phyloP scores from a whole-genome alignment of 2,888 invertebrate species.

The Pachliopta kotzebuea region DNA sequence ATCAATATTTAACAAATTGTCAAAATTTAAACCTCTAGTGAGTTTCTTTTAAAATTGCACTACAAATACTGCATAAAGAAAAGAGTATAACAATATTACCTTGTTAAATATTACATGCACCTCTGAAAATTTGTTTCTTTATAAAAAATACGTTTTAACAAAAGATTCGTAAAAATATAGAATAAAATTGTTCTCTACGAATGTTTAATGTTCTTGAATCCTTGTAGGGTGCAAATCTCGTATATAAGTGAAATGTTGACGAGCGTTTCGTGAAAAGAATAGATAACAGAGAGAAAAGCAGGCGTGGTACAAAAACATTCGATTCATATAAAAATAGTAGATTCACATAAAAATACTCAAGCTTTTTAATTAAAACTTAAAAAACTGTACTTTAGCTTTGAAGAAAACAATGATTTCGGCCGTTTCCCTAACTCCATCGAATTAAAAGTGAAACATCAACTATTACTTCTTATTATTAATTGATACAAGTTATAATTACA shows the following conservation, averaged over 20 bases:
- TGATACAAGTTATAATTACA: too few species aligned
- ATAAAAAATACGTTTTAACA: background rate
- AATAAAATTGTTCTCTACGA: background rate
- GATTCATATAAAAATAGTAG: background rate
- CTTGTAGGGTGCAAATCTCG: slow-evolving; percentile 57
- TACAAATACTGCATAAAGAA: background rate
- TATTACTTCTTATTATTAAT: too few species aligned
- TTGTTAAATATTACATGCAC: background rate
- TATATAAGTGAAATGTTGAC: slow-evolving; percentile 76
- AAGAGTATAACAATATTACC: background rate
- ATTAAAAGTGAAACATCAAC: too few species aligned
- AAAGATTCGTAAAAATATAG: background rate
- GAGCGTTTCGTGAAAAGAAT: slow-evolving; percentile 61
- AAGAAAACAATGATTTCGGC: too few species aligned
- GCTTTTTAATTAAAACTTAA: background rate
- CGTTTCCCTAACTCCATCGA: too few species aligned
- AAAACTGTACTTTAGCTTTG: background rate
- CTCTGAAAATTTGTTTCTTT: too few species aligned
- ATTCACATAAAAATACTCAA: background rate
- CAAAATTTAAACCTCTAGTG: background rate
- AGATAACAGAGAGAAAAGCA: slow-evolving; percentile 46
- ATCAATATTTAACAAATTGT: background rate
- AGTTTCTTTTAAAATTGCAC: background rate
- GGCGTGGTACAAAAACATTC: slow-evolving; percentile 23
- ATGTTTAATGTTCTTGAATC: slow-evolving; percentile 48